Evolutionary conservation across 2,888 invertebrate species (phyloP).

Genomic region (Parasteatoda lunata): DNA sequence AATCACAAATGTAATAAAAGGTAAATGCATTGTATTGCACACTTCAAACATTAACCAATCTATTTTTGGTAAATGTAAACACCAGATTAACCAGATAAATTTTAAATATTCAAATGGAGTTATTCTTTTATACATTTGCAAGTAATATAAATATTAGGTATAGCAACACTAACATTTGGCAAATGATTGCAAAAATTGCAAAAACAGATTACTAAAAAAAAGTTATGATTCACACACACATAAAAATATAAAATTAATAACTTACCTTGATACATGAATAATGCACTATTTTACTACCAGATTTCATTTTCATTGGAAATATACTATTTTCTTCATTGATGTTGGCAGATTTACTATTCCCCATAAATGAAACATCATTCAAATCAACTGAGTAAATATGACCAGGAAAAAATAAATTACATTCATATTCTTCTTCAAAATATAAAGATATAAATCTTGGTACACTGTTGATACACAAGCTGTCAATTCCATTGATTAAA

Average conservation of each 20-base stretch:
- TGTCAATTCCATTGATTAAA: slow-evolving; percentile 19
- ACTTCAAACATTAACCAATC: no score
- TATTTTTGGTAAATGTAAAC: no score
- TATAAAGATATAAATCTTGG: slow-evolving; percentile 6
- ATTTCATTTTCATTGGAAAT: neutral
- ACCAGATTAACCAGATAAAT: no score
- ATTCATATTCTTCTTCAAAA: slow-evolving; percentile 5
- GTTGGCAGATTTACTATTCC: no score
- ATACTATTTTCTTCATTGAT: neutral
- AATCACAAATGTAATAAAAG: no score
- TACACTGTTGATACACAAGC: slow-evolving; percentile 20
- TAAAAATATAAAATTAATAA: neutral
- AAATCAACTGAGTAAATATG: slow-evolving; percentile 17
- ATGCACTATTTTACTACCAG: neutral
- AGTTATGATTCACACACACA: neutral
- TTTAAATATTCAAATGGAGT: no score
- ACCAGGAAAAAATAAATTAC: slow-evolving; percentile 20
- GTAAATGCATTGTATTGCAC: no score
- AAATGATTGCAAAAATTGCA: no score
- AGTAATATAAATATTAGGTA: no score
- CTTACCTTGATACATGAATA: slow-evolving; percentile 15
- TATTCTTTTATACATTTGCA: no score
- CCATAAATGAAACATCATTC: neutral
- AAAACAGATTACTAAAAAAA: neutral
- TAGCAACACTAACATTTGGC: no score